phyloP scores from a whole-genome alignment of 1,140 invertebrate genomes.

The Bombus balteatus region DNA sequence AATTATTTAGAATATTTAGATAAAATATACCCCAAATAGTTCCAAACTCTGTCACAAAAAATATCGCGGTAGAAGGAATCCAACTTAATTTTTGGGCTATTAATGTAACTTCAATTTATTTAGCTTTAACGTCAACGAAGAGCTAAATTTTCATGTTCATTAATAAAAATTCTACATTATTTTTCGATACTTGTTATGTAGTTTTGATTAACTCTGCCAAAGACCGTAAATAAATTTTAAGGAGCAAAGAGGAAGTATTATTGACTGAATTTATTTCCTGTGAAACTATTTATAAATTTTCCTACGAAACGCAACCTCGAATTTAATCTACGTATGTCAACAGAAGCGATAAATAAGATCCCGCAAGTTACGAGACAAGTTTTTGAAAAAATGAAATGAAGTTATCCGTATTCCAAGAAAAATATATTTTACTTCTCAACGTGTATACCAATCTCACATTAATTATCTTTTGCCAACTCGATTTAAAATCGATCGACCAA shows the following conservation, averaged over 20 bases:
- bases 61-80: too few relatives aligned
- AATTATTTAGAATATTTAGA: background rate
- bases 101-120: background rate
- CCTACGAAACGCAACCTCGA: too few relatives aligned
- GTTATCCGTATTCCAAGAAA: background rate
- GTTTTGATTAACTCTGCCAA: background rate
- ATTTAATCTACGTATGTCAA: background rate
- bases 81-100: background rate
- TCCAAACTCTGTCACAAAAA: background rate
- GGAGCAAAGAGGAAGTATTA: background rate
- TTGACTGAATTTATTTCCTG: background rate
- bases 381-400: background rate
- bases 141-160: background rate
- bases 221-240: background rate
- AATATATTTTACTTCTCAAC: background rate
- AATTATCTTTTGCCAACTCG: too few relatives aligned
- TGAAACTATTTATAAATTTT: background rate
- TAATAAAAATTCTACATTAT: background rate
- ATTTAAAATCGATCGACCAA: too few relatives aligned
- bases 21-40: background rate
- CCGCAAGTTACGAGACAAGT: background rate
- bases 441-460: too few relatives aligned
- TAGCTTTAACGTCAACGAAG: background rate
- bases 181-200: background rate
- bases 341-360: background rate